phyloP scores from a whole-genome alignment of 2,888 invertebrate species.

The Stenodema calcarata region DNA sequence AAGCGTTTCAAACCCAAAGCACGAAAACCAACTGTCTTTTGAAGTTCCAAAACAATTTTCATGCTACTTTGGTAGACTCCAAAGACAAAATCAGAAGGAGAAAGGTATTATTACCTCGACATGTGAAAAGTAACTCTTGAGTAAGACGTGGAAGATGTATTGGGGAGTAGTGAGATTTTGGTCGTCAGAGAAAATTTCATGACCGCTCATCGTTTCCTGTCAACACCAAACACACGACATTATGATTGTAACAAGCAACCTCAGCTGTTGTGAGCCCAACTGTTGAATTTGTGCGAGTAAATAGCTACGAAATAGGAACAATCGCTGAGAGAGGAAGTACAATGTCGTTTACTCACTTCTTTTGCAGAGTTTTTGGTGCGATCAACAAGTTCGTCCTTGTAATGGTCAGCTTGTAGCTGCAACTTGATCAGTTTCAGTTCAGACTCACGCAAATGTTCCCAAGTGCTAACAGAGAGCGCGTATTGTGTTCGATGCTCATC shows the following conservation, averaged over 20 bases:
- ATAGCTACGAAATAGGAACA: too few relatives aligned
- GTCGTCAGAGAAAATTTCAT: background rate
- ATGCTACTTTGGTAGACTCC: too few relatives aligned
- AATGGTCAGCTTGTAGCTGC: slow-evolving; percentile 44
- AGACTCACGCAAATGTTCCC: slow-evolving; percentile 47
- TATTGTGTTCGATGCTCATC: slow-evolving; percentile 51
- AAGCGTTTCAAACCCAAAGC: too few relatives aligned
- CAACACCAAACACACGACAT: too few relatives aligned
- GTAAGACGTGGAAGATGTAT: background rate
- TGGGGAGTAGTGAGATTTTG: background rate
- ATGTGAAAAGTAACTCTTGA: slow-evolving; percentile 18
- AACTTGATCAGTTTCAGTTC: slow-evolving; percentile 50
- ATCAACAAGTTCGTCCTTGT: background rate
- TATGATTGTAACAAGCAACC: too few relatives aligned
- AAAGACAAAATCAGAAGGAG: too few relatives aligned
- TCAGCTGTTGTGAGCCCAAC: too few relatives aligned
- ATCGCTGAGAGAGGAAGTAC: too few relatives aligned
- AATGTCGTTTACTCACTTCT: too few relatives aligned
- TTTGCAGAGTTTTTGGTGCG: background rate
- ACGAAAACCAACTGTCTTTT: too few relatives aligned
- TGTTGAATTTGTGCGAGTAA: too few relatives aligned
- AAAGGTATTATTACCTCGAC: slow-evolving; percentile 14
- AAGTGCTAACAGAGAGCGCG: slow-evolving; percentile 34
- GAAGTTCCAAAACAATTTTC: too few relatives aligned
- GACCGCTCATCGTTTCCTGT: background rate